phyloP scores from a whole-genome alignment of 2,797 vertebrate genomes.

The Tamandua tetradactyla region DNA sequence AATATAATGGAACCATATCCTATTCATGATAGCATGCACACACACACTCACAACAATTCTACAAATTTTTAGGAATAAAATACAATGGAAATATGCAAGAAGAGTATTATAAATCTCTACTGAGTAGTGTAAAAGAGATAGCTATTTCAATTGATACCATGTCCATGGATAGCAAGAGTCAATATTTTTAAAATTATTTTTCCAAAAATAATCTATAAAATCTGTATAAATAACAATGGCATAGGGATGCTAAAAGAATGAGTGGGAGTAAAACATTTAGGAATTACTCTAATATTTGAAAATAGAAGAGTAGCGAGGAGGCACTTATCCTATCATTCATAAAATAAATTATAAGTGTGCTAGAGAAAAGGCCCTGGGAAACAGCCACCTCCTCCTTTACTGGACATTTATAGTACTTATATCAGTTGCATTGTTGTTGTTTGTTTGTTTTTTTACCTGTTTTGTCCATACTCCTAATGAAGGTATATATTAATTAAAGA shows the following conservation, averaged over 20 bases:
- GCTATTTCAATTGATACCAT: not conserved
- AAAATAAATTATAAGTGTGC: not conserved
- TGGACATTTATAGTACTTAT: not conserved
- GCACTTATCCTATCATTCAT: not conserved
- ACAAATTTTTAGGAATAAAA: not conserved
- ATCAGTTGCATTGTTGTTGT: not conserved
- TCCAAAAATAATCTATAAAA: not conserved
- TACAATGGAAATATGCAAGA: not conserved
- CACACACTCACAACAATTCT: fast-evolving
- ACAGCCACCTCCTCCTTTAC: not conserved
- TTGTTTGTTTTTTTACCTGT: not conserved
- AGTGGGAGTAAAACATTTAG: not conserved
- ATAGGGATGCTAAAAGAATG: not conserved
- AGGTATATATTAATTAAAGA: not conserved
- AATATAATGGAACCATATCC: not conserved
- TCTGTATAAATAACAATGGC: not conserved
- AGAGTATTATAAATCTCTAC: not conserved
- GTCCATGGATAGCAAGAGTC: not conserved
- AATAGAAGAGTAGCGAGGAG: not conserved
- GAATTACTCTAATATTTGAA: not conserved
- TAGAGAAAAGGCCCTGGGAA: not conserved
- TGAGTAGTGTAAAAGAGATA: not conserved
- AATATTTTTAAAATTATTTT: constrained; percentile 9
- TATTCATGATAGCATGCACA: not conserved
- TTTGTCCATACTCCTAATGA: not conserved